phyloP scores from a whole-genome alignment of 64 coral and sea anemone genomes.

The Porites lutea region DNA sequence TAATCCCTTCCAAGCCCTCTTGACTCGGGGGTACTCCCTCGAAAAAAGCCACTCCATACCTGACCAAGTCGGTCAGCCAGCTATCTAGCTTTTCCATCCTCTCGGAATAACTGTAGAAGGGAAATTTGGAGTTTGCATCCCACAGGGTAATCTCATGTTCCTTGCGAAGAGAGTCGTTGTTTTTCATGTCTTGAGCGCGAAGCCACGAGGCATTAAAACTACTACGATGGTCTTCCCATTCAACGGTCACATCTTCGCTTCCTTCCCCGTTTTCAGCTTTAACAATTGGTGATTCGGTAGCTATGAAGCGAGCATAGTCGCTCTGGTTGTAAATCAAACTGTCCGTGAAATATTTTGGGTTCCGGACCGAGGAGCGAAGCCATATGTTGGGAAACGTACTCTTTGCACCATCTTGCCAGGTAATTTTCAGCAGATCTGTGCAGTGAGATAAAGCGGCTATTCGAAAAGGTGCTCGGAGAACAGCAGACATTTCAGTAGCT shows the following conservation, averaged over 20 bases:
- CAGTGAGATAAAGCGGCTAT: constrained; percentile 12
- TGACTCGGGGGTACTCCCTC: constrained; percentile 34
- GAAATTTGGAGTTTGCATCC: constrained; percentile 27
- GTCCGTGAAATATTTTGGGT: background rate
- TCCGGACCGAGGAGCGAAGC: constrained; percentile 12
- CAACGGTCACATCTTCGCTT: constrained; percentile 42
- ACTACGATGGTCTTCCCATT: constrained; percentile 65
- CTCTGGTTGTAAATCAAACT: background rate
- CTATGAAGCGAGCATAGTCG: background rate
- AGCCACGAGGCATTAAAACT: constrained; percentile 65
- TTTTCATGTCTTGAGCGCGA: constrained; percentile 51
- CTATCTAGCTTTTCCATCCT: background rate
- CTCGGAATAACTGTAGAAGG: constrained; percentile 38
- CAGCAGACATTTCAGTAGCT: background rate
- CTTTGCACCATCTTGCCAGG: constrained; percentile 8
- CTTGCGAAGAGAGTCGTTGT: background rate
- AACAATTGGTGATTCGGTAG: background rate
- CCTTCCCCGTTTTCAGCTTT: background rate
- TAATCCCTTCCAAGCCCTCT: background rate
- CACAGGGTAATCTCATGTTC: constrained; percentile 14
- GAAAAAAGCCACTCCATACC: constrained; percentile 41
- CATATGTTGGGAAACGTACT: constrained; percentile 48
- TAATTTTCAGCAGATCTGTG: constrained; percentile 16
- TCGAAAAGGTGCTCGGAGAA: constrained; percentile 23
- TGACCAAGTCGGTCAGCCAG: constrained; percentile 25